Conservation (phyloP, 1,140 invertebrate species). For the Penaeus chinensis region DNA sequence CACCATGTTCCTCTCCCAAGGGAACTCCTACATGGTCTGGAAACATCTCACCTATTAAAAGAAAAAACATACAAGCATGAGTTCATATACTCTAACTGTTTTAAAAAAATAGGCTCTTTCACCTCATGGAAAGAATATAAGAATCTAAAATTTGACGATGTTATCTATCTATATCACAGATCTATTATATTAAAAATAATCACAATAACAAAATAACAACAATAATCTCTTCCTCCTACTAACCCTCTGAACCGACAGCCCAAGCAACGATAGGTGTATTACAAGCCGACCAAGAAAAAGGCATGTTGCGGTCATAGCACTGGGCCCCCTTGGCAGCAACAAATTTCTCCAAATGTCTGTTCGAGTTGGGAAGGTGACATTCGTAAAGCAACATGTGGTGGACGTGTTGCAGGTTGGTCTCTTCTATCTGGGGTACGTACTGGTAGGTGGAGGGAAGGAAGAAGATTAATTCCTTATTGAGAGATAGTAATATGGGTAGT, state of each 20-base stretch:
- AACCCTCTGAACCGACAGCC: constrained; percentile 61
- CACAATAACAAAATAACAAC: not conserved
- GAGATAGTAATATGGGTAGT: too few species aligned
- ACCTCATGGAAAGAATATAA: too few species aligned
- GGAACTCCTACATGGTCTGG: constrained; percentile 85
- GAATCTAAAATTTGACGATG: too few species aligned
- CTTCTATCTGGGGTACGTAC: constrained; percentile 48
- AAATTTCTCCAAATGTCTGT: constrained; percentile 40
- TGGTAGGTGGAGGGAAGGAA: not conserved
- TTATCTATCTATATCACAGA: too few species aligned
- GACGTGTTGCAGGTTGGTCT: constrained; percentile 65
- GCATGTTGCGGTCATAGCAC: constrained; percentile 77
- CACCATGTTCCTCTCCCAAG: constrained; percentile 76
- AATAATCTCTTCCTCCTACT: not conserved
- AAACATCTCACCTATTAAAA: constrained; percentile 76
- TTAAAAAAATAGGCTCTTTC: too few species aligned
- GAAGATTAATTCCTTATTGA: not conserved
- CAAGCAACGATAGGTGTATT: constrained; percentile 44
- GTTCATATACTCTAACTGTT: too few species aligned
- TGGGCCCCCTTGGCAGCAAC: constrained; percentile 71
- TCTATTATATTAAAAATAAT: too few species aligned
- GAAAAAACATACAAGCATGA: constrained; percentile 4
- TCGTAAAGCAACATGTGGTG: constrained; percentile 81
- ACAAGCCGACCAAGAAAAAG: constrained; percentile 76
- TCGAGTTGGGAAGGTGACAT: constrained; percentile 70